Percentiles rank a stretch among this genome's conserved stretches.
These are phyloP conservation scores for Patella vulgata DNA, from an alignment of 1,140 invertebrate species.

Conservation along the genomic window DNA sequence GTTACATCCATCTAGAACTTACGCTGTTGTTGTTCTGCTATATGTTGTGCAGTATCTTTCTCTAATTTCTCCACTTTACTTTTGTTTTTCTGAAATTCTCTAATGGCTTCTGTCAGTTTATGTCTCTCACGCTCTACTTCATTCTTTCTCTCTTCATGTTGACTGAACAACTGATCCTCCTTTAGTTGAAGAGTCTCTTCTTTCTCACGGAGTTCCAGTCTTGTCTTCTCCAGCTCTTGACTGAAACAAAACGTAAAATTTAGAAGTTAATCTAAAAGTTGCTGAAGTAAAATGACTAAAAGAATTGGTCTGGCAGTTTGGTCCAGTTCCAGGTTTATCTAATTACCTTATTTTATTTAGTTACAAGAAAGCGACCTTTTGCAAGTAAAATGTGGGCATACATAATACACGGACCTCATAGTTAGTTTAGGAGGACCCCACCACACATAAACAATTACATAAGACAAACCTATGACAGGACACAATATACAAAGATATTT, in stretches of 20 bases:
- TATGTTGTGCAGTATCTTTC: conserved; percentile 37
- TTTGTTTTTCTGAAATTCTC: conserved; percentile 36
- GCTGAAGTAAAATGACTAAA: too few species aligned
- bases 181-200: conserved; percentile 43
- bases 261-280: too few species aligned
- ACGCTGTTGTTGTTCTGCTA: conserved; percentile 50
- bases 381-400: too few species aligned
- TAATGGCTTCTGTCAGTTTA: conserved; percentile 28
- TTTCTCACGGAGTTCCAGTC: conserved; percentile 38
- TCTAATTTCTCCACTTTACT: conserved; percentile 37
- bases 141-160: conserved; percentile 42
- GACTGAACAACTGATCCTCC: conserved; percentile 53
- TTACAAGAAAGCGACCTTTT: too few species aligned
- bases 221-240: conserved; percentile 46
- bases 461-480: background rate
- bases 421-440: too few species aligned
- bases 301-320: background rate
- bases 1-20: too few species aligned
- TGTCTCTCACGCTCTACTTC: conserved; percentile 51
- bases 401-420: too few species aligned
- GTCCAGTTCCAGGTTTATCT: background rate
- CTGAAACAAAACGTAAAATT: conserved; percentile 32
- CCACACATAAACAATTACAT: too few species aligned
- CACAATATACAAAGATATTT: too few species aligned
- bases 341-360: too few species aligned